Conservation (phyloP, 2,113 vertebrate species). For the Strix aluco region DNA sequence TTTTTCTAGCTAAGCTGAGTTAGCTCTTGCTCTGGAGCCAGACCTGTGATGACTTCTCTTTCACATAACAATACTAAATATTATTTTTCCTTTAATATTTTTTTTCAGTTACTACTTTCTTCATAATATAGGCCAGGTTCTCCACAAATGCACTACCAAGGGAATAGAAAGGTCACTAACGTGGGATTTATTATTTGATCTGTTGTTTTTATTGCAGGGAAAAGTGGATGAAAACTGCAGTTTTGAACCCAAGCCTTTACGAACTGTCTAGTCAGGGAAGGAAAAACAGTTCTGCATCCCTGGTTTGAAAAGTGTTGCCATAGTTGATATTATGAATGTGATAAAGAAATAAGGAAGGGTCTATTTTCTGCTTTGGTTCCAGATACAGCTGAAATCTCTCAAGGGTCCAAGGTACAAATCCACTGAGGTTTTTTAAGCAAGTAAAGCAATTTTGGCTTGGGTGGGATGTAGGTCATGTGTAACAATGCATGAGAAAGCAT, state of each 20-base stretch:
- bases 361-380: not conserved
- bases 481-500: not conserved
- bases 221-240: not conserved
- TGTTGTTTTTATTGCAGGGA: not conserved
- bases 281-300: not conserved
- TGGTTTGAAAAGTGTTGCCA: not conserved
- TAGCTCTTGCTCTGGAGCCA: slow-evolving; percentile 25
- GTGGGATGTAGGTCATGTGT: slow-evolving; percentile 16
- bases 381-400: not conserved
- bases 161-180: not conserved
- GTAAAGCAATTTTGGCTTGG: slow-evolving; percentile 25
- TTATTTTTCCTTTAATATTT: slow-evolving; percentile 21
- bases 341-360: not conserved
- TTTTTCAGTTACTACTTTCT: not conserved
- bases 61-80: not conserved
- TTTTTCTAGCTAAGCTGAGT: not conserved
- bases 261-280: not conserved
- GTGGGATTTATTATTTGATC: slow-evolving; percentile 1
- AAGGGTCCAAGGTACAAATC: not conserved
- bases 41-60: slow-evolving; percentile 16
- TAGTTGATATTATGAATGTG: not conserved
- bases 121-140: not conserved
- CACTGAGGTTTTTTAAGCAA: not conserved
- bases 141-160: not conserved
- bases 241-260: not conserved